Evolutionary conservation across 1,140 invertebrate genomes (phyloP).

Genomic region (Rhyzopertha dominica): DNA sequence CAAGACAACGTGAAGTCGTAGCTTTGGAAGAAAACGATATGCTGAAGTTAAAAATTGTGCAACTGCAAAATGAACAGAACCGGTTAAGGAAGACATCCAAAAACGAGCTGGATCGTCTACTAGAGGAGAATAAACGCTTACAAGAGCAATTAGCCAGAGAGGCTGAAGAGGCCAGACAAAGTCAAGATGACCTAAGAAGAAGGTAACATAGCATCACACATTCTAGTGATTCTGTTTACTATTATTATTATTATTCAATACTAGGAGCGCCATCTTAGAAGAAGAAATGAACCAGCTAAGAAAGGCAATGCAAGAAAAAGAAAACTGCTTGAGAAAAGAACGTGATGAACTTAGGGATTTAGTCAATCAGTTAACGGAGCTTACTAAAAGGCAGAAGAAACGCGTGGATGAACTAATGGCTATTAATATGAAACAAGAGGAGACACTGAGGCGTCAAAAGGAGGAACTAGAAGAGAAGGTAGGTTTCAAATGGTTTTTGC

Average conservation of each 20-base stretch:
- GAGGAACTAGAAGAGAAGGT: constrained; percentile 20
- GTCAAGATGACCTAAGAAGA: too few species aligned
- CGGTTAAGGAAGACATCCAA: too few species aligned
- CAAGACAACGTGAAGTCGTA: too few species aligned
- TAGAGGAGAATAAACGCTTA: too few species aligned
- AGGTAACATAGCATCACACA: too few species aligned
- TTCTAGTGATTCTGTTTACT: too few species aligned
- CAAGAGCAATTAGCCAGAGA: too few species aligned
- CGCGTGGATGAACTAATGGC: constrained; percentile 21
- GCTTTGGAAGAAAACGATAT: too few species aligned
- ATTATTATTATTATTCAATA: background rate
- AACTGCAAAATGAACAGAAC: too few species aligned
- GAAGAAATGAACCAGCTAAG: constrained; percentile 22
- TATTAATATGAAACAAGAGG: constrained; percentile 30
- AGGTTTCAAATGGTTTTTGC: background rate
- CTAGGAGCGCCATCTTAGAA: constrained; percentile 23
- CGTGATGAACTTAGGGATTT: constrained; percentile 21
- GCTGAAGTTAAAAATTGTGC: too few species aligned
- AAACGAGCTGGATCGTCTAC: too few species aligned
- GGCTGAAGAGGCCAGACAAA: too few species aligned
- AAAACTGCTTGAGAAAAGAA: constrained; percentile 20
- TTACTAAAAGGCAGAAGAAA: constrained; percentile 26
- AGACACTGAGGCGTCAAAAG: constrained; percentile 18
- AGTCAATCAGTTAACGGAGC: constrained; percentile 22
- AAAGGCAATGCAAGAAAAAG: constrained; percentile 13